A percentile compares a stretch with the other conserved stretches of the same genome.
These are phyloP conservation scores for Barbus barbus DNA, from an alignment of 2,113 vertebrate genomes.

Conservation along the genomic window DNA sequence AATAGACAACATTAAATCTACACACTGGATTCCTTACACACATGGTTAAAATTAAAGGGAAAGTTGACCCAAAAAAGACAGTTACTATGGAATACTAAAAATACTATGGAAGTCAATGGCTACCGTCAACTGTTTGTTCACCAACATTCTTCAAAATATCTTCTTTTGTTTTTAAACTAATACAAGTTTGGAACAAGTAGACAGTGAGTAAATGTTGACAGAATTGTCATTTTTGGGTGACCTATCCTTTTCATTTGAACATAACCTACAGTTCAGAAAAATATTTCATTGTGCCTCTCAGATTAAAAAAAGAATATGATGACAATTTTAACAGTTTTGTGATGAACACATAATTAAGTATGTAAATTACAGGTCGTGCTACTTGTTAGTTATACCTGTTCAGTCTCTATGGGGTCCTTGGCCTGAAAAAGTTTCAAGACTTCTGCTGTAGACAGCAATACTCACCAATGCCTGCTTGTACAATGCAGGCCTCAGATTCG, in stretches of 20 bases:
- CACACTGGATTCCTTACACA: not conserved
- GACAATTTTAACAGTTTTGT: not conserved
- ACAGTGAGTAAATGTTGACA: no score
- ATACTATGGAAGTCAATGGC: no score
- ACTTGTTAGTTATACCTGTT: not conserved
- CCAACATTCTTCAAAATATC: no score
- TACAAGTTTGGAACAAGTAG: no score
- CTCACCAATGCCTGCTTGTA: conserved; percentile 91
- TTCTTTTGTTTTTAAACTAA: no score
- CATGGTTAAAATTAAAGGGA: not conserved
- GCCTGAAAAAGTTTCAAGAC: not conserved
- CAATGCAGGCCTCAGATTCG: conserved; percentile 85
- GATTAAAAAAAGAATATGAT: not conserved
- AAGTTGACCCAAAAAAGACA: not conserved
- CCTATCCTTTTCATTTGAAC: not conserved
- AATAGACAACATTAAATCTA: not conserved
- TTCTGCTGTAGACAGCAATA: conserved; percentile 20
- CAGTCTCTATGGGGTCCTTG: not conserved
- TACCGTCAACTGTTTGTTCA: no score
- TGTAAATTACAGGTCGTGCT: not conserved
- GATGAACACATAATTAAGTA: no score
- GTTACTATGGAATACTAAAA: no score
- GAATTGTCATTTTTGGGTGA: not conserved
- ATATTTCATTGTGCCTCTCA: not conserved
- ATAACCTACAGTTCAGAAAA: not conserved